A percentile compares a stretch with the other conserved stretches of the same genome.
Conservation (phyloP, 2,888 invertebrate genomes). For the Anarsia innoxiella region DNA sequence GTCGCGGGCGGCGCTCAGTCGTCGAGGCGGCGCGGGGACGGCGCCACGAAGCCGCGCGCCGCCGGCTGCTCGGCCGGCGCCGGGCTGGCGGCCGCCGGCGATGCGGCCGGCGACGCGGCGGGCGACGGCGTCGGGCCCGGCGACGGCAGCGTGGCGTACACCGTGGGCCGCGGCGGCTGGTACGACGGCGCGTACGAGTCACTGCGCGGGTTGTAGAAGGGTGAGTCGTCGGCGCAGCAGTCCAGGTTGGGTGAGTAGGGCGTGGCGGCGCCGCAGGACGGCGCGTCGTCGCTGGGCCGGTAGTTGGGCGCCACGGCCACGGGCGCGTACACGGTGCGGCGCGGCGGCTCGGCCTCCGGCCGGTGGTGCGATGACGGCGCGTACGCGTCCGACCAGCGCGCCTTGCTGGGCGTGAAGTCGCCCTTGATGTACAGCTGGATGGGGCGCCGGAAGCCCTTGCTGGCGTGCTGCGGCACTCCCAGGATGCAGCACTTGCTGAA, state of each 20-base stretch:
- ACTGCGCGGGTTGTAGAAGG: conserved; percentile 70
- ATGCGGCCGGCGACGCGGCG: conserved; percentile 55
- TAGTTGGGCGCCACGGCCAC: conserved; percentile 59
- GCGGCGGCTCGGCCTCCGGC: conserved; percentile 73
- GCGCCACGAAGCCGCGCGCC: conserved; percentile 44
- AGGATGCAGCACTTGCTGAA: conserved; percentile 92
- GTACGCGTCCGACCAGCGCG: conserved; percentile 78
- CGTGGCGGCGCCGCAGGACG: conserved; percentile 69
- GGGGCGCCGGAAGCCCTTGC: conserved; percentile 91
- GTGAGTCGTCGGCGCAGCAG: conserved; percentile 62
- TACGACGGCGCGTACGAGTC: conserved; percentile 70
- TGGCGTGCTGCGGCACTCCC: conserved; percentile 86
- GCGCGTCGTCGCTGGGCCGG: conserved; percentile 69
- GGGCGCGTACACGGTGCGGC: conserved; percentile 70
- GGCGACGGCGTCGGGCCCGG: conserved; percentile 59
- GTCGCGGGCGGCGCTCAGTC: conserved; percentile 37
- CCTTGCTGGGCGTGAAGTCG: conserved; percentile 78
- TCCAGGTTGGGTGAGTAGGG: conserved; percentile 68
- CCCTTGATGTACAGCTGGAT: conserved; percentile 81
- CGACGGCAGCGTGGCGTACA: conserved; percentile 67
- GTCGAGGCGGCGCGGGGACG: conserved; percentile 36
- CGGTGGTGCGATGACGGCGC: conserved; percentile 78
- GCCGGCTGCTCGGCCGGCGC: conserved; percentile 36
- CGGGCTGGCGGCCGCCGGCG: conserved; percentile 47
- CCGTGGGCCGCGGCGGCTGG: conserved; percentile 66